Base-by-base conservation (phyloP, 1,140 invertebrate species). In the Physella acuta region DNA sequence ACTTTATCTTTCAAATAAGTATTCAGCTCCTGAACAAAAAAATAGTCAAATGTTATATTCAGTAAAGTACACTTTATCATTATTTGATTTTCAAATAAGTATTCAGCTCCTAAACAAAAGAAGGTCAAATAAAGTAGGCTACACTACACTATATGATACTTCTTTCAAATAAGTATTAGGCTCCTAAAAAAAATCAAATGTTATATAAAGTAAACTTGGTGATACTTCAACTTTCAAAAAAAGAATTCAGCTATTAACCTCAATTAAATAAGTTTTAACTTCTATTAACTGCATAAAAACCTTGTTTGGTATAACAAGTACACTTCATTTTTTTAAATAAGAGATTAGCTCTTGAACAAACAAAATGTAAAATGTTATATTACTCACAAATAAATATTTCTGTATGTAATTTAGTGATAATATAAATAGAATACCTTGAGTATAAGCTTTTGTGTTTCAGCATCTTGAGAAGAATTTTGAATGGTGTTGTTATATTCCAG, bases 11-110 rank as follows among this genome's bases (percentile, higher is more conserved):
- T 44, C n/a, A 73, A 55, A 33, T 59, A 73, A 17, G 11, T 20
- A 58, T 73, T 66, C 58, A 73, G 52, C 28, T 73, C 71, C 71
- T 73, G 68, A 33, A 73, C 30, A 26, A 31, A 51, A 61, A 63
- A 0, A 44, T 11, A 44, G 39, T 44, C 20, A 11, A 44, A 11
- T 8, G 39, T 44, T 44, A 44, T 44, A 44, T 44, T 44, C 20
- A 44, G 39, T 44, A 44, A 11, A 11, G 39, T 8, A 44, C 8
- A 44, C 8, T 20, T 11, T 11, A 44, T 11, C 39, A 44, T 11
- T 44, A 11, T 11, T 44, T 44, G 20, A 11, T 44, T 44, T 44
- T 44, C 20, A 73, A 55, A 33, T 59, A 73, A 17, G 11, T 20
- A 58, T 73, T 66, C 58, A 73, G 52, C 28, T 73, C 71, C 71